These are phyloP conservation scores for Rhogogaster chlorosoma DNA, from an alignment of 2,888 invertebrate genomes.

Conservation along the genomic window DNA sequence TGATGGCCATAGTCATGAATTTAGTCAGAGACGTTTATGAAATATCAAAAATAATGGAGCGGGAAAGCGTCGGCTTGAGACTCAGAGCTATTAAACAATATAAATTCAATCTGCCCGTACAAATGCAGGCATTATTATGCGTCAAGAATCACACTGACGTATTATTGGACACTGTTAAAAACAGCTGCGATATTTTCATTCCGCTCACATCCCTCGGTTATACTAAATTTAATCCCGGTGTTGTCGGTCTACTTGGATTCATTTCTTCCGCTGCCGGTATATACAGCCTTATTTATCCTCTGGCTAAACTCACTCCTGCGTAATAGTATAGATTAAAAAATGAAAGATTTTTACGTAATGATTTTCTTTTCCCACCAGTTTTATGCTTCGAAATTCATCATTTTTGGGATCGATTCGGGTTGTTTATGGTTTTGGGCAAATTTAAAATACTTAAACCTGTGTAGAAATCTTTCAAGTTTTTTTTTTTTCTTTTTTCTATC, in stretches of 20 bases:
- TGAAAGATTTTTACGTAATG: background rate
- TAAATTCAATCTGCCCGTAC: conserved; percentile 57
- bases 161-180: conserved; percentile 90
- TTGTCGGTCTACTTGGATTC: conserved; percentile 88
- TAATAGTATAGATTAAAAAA: background rate
- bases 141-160: conserved; percentile 82
- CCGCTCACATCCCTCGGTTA: conserved; percentile 91
- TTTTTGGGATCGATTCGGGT: background rate
- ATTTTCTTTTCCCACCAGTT: background rate
- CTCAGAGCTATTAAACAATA: conserved; percentile 70
- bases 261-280: conserved; percentile 91
- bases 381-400: background rate
- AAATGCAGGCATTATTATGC: conserved; percentile 61
- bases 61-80: conserved; percentile 60
- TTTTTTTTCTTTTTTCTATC: background rate
- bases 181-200: conserved; percentile 92
- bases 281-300: conserved; percentile 87
- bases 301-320: conserved; percentile 86
- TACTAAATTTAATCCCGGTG: conserved; percentile 87
- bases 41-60: conserved; percentile 83
- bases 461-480: background rate
- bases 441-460: background rate
- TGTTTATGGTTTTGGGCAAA: background rate
- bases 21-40: conserved; percentile 92
- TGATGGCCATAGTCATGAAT: conserved; percentile 90